Percentiles rank a stretch among this genome's conserved stretches.
Conservation (phyloP, 2,113 vertebrate genomes). For the Aspidoscelis tigris region DNA sequence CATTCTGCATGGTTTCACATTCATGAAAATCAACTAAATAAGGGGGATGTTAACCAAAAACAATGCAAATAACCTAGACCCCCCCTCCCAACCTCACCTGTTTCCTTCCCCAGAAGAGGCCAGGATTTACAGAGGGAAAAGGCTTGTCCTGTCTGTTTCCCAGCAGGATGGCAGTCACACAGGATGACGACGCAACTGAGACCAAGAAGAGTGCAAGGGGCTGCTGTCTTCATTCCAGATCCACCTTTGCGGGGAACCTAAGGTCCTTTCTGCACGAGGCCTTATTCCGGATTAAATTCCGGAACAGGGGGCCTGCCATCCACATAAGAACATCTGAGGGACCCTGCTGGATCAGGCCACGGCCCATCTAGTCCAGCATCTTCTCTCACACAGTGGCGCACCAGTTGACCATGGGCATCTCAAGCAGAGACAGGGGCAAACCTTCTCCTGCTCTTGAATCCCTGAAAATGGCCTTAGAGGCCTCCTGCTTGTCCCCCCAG, state of each 20-base stretch:
- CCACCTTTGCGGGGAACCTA: background rate
- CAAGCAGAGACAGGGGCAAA: too few relatives aligned
- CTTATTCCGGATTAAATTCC: background rate
- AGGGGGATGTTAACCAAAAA: background rate
- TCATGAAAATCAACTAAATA: background rate
- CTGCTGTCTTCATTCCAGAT: background rate
- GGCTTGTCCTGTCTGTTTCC: background rate
- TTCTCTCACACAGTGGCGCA: too few relatives aligned
- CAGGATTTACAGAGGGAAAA: constrained; percentile 26
- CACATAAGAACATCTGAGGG: too few relatives aligned
- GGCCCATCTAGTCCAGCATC: too few relatives aligned
- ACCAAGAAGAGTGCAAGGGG: too few relatives aligned
- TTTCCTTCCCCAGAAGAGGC: constrained; percentile 13
- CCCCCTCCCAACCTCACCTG: background rate
- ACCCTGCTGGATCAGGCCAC: too few relatives aligned
- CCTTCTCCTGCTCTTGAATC: too few relatives aligned
- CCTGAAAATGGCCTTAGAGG: too few relatives aligned
- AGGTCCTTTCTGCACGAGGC: background rate
- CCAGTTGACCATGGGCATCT: too few relatives aligned
- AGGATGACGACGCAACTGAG: background rate
- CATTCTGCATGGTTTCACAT: background rate
- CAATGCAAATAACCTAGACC: background rate
- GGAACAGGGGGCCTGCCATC: too few relatives aligned
- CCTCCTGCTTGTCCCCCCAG: too few relatives aligned
- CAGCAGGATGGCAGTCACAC: background rate